These are phyloP conservation scores for Mormoops blainvillei DNA, from an alignment of 2,113 vertebrate species.

Conservation along the genomic window DNA sequence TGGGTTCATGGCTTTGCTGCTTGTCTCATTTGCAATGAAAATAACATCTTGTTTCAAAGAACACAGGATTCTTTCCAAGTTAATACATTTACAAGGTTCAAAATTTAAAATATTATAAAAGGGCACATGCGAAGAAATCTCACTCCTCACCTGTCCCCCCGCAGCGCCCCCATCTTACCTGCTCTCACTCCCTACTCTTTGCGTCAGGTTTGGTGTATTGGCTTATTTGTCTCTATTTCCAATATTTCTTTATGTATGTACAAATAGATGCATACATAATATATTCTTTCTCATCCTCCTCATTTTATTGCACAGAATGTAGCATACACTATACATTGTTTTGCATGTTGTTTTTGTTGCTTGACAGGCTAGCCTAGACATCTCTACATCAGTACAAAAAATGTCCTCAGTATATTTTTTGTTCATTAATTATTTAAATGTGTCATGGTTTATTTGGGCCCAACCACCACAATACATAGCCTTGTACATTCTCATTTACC, in stretches of 20 bases:
- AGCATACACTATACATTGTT: background rate
- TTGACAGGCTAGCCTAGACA: too few species aligned
- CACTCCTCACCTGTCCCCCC: background rate
- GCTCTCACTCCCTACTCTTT: background rate
- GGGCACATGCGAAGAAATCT: background rate
- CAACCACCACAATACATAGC: background rate
- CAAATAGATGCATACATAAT: background rate
- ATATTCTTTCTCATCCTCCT: background rate
- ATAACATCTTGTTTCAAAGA: background rate
- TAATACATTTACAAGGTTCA: background rate
- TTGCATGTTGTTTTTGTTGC: background rate
- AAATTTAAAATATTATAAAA: background rate
- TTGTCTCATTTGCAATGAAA: background rate
- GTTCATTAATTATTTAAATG: background rate
- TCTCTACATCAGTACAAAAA: background rate
- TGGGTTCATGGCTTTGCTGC: background rate
- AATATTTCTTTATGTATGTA: background rate
- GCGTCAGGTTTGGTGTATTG: background rate
- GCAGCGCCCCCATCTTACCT: background rate
- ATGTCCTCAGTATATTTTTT: background rate
- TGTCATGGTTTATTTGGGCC: background rate
- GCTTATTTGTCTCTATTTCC: background rate
- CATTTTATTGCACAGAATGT: background rate
- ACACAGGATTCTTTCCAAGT: background rate
- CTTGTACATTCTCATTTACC: background rate